Evolutionary conservation across 2,888 invertebrate genomes (phyloP), one percentile per base, ranked within the genome.

Genomic region (Epinotia brunnichana): DNA sequence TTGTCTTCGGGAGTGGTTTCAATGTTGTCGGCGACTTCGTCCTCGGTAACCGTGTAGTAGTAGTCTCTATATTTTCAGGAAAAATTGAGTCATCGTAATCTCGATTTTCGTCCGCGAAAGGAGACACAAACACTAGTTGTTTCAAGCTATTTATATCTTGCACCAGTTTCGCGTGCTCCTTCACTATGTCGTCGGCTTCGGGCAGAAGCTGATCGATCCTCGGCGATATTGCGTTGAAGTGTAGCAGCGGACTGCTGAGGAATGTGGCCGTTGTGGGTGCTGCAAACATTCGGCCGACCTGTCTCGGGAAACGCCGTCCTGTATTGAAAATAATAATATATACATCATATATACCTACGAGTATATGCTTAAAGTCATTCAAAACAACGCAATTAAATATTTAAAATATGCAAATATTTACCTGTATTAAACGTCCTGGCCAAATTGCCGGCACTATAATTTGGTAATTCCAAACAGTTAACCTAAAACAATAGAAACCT

Each of bases 41-140:
- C 1, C 77, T 76, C 1, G 87, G 82, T 21, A 79, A 78, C 3
- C 78, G 77, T 0, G 82, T 80, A 5, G 84, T 80, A 5, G 84
- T 81, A 0, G 87, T 90, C 77, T 92, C 92, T 51, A 93, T 88
- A 41, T 88, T 84, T 77, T 93, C 92, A 24, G 87, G 86, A 74
- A 90, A 91, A 21, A 92, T 87, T 0, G 91, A 89, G 61, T 92
- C 92, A 17, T 92, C 92, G 71, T 92, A 91, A 76, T 92, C 92
- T 73, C 82, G 85, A 63, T 78, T 80, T 4, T 90, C 90, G 54
- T 90, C 90, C 1, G 74, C 76, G 2, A 90, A 75, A 0, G 92
- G 91, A 11, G 88, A 83, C 5, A 91, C 83, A 69, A 85, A 90
- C 35, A 90, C 85, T 2, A 87, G 80, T 76, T 92, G 92, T 41